Conservation (phyloP, 1,140 invertebrate genomes). For the Tenebrio molitor region DNA sequence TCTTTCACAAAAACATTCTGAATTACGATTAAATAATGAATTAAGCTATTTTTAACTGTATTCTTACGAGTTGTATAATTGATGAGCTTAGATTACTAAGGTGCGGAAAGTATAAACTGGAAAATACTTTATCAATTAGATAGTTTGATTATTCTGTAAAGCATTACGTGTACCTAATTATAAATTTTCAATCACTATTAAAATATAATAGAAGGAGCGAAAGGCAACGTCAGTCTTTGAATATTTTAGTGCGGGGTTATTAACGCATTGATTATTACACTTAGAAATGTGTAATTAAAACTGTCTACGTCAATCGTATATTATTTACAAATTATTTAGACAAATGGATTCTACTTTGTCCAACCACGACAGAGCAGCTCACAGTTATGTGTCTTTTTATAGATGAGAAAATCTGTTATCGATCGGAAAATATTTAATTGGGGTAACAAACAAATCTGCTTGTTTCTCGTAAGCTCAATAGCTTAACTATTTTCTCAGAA, state of each 20-base stretch:
- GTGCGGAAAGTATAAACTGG: constrained; percentile 16
- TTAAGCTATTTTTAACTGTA: constrained; percentile 14
- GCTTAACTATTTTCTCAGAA: too few relatives aligned
- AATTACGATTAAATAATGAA: constrained; percentile 12
- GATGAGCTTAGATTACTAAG: constrained; percentile 27
- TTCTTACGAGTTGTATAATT: constrained; percentile 16
- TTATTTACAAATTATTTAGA: constrained; percentile 27
- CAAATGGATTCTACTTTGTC: neutral
- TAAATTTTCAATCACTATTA: constrained; percentile 31
- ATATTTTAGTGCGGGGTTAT: constrained; percentile 32
- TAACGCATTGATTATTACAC: constrained; percentile 26
- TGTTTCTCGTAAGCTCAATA: too few relatives aligned
- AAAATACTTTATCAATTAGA: constrained; percentile 30
- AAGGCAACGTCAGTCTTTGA: constrained; percentile 30
- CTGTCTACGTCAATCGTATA: constrained; percentile 2
- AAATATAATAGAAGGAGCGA: constrained; percentile 32
- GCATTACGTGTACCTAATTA: constrained; percentile 39
- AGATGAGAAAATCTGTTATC: constrained; percentile 14
- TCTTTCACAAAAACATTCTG: neutral
- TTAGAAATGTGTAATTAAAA: constrained; percentile 14
- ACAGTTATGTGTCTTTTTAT: neutral
- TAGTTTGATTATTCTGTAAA: constrained; percentile 29
- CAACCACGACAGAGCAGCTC: constrained; percentile 10
- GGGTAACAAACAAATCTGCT: too few relatives aligned
- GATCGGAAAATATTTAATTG: too few relatives aligned